phyloP scores from a whole-genome alignment of 1,140 invertebrate genomes.

The Macrocentrus cingulum region DNA sequence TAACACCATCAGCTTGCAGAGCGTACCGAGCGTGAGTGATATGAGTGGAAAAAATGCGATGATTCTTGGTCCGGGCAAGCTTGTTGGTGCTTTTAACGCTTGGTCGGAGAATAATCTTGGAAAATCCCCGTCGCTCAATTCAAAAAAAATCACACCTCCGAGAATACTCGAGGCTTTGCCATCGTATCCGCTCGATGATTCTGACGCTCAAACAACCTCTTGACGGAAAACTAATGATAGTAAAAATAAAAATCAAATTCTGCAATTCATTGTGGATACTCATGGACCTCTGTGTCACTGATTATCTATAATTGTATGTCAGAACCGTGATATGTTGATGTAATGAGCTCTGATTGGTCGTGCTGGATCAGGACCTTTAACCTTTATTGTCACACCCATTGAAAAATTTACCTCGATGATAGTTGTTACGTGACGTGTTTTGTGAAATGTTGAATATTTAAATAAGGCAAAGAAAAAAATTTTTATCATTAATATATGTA shows the following conservation, averaged over 20 bases:
- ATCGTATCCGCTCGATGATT: slow-evolving; percentile 19
- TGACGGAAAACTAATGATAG: not conserved
- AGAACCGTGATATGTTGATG: no score
- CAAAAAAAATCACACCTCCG: slow-evolving; percentile 35
- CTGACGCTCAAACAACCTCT: not conserved
- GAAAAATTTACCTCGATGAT: not conserved
- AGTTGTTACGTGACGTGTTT: not conserved
- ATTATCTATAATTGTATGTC: no score
- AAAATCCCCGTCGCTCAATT: not conserved
- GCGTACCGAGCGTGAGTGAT: slow-evolving; percentile 29
- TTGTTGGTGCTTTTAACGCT: slow-evolving; percentile 28
- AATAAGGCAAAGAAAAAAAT: not conserved
- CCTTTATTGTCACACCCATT: not conserved
- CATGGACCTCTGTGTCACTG: no score
- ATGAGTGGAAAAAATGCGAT: slow-evolving; percentile 25
- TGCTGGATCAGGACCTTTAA: no score
- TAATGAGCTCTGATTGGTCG: no score
- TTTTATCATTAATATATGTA: no score
- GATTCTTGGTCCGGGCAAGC: slow-evolving; percentile 24
- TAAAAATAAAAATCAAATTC: not conserved
- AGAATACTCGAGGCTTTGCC: slow-evolving; percentile 52
- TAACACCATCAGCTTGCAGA: slow-evolving; percentile 48
- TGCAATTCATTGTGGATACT: not conserved
- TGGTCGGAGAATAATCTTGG: slow-evolving; percentile 31
- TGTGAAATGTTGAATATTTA: not conserved